A percentile compares a stretch with the other conserved stretches of the same genome.
These are phyloP conservation scores for Menidia menidia DNA, from an alignment of 2,797 vertebrate genomes.

Conservation along the genomic window DNA sequence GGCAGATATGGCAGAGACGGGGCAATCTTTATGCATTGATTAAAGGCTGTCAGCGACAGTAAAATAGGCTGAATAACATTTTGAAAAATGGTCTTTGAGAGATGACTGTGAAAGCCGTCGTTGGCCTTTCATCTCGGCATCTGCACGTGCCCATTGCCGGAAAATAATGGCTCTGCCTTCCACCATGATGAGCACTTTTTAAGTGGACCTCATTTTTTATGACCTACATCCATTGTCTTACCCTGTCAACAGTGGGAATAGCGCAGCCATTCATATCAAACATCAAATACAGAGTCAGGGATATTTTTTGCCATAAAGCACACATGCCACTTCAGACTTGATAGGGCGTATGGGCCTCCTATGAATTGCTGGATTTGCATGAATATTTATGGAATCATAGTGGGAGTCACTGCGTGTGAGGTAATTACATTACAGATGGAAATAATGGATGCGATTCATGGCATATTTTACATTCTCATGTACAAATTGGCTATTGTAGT, in stretches of 20 bases:
- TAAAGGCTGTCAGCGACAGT: constrained; percentile 79
- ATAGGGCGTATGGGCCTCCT: constrained; percentile 62
- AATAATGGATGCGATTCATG: constrained; percentile 74
- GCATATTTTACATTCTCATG: constrained; percentile 70
- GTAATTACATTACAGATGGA: constrained; percentile 85
- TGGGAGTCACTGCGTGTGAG: constrained; percentile 75
- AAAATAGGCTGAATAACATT: constrained; percentile 78
- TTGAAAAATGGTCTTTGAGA: constrained; percentile 78
- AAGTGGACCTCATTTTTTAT: constrained; percentile 78
- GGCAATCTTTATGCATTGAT: constrained; percentile 74
- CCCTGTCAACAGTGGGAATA: constrained; percentile 65
- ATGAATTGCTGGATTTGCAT: constrained; percentile 77
- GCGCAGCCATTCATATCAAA: constrained; percentile 67
- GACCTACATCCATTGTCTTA: constrained; percentile 79
- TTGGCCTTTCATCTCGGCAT: constrained; percentile 81
- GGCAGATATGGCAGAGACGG: constrained; percentile 43
- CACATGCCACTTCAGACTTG: constrained; percentile 64
- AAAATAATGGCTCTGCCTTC: constrained; percentile 79
- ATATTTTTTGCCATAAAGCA: constrained; percentile 70
- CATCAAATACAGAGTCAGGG: constrained; percentile 67
- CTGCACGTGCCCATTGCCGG: constrained; percentile 66
- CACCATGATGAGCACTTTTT: constrained; percentile 77
- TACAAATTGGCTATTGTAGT: constrained; percentile 73
- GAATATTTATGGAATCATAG: constrained; percentile 82
- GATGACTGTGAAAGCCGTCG: constrained; percentile 74